Percentiles rank a stretch among this genome's conserved stretches.
These are phyloP conservation scores for Paraplagusia blochii DNA, from an alignment of 2,113 vertebrate species.

Conservation along the genomic window DNA sequence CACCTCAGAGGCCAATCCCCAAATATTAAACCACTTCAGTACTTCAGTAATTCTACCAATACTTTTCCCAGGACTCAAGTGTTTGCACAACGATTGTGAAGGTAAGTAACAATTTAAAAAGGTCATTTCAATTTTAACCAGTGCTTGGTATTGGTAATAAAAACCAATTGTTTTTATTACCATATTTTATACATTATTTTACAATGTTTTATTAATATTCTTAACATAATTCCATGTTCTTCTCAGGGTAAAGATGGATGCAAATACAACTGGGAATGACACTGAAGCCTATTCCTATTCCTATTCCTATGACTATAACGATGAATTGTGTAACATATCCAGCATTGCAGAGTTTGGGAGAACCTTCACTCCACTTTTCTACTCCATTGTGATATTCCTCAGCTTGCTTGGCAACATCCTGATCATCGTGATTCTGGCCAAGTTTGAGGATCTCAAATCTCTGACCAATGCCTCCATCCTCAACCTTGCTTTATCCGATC, in stretches of 20 bases:
- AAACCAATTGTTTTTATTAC: no score
- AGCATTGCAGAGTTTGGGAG: slow-evolving; percentile 41
- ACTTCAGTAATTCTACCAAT: neutral
- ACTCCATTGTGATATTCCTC: slow-evolving; percentile 76
- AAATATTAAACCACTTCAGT: neutral
- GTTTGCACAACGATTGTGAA: slow-evolving; percentile 10
- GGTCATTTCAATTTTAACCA: no score
- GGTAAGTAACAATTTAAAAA: slow-evolving; percentile 15
- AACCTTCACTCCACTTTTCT: slow-evolving; percentile 70
- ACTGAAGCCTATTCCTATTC: accelerated
- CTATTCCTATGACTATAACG: accelerated
- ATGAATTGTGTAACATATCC: slow-evolving; percentile 65
- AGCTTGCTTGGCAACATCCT: slow-evolving; percentile 87
- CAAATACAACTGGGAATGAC: neutral
- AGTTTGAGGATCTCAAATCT: slow-evolving; percentile 83
- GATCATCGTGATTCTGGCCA: slow-evolving; percentile 83
- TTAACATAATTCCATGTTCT: neutral
- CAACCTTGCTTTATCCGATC: slow-evolving; percentile 87
- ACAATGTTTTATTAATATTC: no score
- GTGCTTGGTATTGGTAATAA: no score
- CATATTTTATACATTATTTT: no score
- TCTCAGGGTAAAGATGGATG: neutral
- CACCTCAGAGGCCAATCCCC: slow-evolving; percentile 9
- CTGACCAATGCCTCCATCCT: slow-evolving; percentile 87
- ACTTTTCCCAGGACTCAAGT: neutral